Conservation (phyloP, 1,140 invertebrate species). For the Wasmannia auropunctata region DNA sequence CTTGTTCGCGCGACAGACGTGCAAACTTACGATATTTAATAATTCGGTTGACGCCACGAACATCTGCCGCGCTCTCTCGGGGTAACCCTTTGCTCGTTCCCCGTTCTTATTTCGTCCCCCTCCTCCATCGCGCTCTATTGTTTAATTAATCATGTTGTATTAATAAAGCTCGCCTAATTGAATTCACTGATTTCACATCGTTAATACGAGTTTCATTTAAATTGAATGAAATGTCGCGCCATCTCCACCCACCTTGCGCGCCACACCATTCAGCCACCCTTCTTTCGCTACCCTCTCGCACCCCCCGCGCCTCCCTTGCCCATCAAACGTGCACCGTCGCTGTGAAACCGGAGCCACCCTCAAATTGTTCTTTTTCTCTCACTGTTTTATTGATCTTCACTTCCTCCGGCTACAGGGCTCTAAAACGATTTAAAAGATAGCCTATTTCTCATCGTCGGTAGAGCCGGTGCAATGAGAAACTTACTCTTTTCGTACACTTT, state of each 20-base stretch:
- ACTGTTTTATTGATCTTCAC: constrained; percentile 84
- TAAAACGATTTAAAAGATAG: constrained; percentile 80
- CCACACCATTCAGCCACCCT: constrained; percentile 59
- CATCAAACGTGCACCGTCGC: constrained; percentile 63
- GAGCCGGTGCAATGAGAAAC: constrained; percentile 35
- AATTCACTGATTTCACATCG: constrained; percentile 80
- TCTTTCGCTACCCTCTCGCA: constrained; percentile 30
- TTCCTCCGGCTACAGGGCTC: constrained; percentile 76
- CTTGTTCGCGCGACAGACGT: constrained; percentile 31
- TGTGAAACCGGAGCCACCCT: constrained; percentile 77
- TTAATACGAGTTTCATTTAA: constrained; percentile 83
- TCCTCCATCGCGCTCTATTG: constrained; percentile 63
- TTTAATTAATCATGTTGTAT: constrained; percentile 84
- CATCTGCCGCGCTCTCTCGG: constrained; percentile 79
- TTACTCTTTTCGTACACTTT: constrained; percentile 6
- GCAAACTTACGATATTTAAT: constrained; percentile 81
- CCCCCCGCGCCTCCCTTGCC: neutral
- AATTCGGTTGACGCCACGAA: constrained; percentile 82
- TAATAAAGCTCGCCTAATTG: constrained; percentile 82
- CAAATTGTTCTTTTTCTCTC: constrained; percentile 79
- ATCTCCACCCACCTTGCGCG: constrained; percentile 41
- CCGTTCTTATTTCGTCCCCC: constrained; percentile 7
- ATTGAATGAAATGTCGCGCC: constrained; percentile 77
- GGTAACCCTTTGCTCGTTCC: constrained; percentile 77
- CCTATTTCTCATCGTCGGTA: constrained; percentile 77